Evolutionary conservation across 1,140 invertebrate genomes (phyloP), one percentile per base, ranked within the genome.

Genomic region (Archivesica marissinica): DNA sequence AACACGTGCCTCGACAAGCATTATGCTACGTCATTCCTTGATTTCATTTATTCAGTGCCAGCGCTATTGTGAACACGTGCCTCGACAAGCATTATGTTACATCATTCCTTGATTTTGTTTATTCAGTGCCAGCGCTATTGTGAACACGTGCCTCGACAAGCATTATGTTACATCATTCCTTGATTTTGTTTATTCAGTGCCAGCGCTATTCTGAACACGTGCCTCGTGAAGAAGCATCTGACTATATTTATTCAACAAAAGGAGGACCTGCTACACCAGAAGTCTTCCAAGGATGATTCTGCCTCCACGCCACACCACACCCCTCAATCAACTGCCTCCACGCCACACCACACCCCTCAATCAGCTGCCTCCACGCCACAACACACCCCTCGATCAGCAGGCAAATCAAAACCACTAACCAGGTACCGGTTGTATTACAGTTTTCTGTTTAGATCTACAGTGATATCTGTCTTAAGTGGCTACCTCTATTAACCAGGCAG

Each of bases 71-170:
- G n/a, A n/a, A n/a, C n/a, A n/a, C n/a, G n/a, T n/a, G n/a, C n/a
- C n/a, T n/a, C n/a, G n/a, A n/a, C n/a, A n/a, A n/a, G n/a, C n/a
- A n/a, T n/a, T n/a, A n/a, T n/a, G n/a, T n/a, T n/a, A n/a, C n/a
- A n/a, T n/a, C n/a, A n/a, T n/a, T n/a, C n/a, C n/a, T n/a, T n/a
- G n/a, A n/a, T n/a, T n/a, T n/a, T n/a, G n/a, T 72, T 41, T 82
- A 84, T 89, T 61, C 78, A 93, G 92, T 90, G 92, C 92, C 33
- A 92, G 92, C 88, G 89, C 88, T 38, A 90, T 93, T 39, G 64
- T 93, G 20, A 91, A 90, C 70, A 70, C 89, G 30, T 86, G 87
- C 15, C n/a, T 88, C 74, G 89, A 92, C 17, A 90, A 91, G 81
- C 52, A 89, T 17, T 89, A 92, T 70, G 64, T 93, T 64, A 88